phyloP scores from a whole-genome alignment of 2,888 invertebrate species.

The Heliconius cydno region DNA sequence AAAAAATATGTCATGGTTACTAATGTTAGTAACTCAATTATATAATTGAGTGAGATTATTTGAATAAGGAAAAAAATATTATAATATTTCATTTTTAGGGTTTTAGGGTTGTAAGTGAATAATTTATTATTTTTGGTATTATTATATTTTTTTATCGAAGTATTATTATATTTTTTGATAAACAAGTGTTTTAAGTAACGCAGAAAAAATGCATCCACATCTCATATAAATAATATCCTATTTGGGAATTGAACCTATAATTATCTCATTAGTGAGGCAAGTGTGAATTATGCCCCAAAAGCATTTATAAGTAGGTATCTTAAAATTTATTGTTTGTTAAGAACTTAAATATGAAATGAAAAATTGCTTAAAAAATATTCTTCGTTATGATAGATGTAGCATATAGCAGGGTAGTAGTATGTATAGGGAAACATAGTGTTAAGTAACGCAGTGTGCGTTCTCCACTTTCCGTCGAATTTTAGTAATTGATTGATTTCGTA shows the following conservation, averaged over 20 bases:
- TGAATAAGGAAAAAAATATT: not conserved
- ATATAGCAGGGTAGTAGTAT: too few relatives aligned
- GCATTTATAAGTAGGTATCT: not conserved
- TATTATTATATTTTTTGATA: too few relatives aligned
- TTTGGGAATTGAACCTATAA: not conserved
- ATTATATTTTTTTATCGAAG: not conserved
- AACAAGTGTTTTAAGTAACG: not conserved
- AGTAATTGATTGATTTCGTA: too few relatives aligned
- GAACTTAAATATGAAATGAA: too few relatives aligned
- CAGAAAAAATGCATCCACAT: not conserved
- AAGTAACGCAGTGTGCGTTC: not conserved
- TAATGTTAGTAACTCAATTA: not conserved
- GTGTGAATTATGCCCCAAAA: not conserved
- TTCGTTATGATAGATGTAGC: too few relatives aligned
- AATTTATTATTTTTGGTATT: too few relatives aligned
- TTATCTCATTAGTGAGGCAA: not conserved
- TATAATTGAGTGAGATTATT: not conserved
- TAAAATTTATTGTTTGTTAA: not conserved
- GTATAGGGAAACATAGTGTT: not conserved
- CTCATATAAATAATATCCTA: not conserved
- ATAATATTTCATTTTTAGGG: too few relatives aligned
- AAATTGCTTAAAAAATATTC: too few relatives aligned
- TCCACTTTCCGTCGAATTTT: not conserved
- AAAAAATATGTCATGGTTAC: conserved; percentile 11
- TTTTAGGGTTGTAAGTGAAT: too few relatives aligned